A percentile compares a stretch with the other conserved stretches of the same genome.
Evolutionary conservation across 2,888 invertebrate genomes (phyloP).

Genomic region (Heliconius aoede): DNA sequence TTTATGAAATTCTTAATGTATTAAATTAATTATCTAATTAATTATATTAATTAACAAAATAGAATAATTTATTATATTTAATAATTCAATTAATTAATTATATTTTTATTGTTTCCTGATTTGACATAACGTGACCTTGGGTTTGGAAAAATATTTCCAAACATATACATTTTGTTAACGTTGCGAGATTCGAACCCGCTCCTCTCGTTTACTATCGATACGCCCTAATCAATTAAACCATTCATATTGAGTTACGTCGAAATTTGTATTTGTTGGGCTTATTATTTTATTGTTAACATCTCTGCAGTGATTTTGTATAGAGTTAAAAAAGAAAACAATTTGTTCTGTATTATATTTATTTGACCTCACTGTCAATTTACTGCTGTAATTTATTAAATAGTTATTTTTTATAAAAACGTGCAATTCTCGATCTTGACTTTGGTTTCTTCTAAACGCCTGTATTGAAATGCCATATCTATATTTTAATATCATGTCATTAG

Average conservation of each 20-base stretch:
- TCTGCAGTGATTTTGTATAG: neutral
- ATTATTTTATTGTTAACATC: neutral
- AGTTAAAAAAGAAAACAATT: neutral
- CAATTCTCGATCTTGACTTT: constrained; percentile 68
- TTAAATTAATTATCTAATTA: neutral
- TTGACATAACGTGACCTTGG: neutral
- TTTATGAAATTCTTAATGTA: too few species aligned
- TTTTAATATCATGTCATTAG: constrained; percentile 48
- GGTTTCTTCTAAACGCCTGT: constrained; percentile 52
- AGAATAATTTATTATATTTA: neutral
- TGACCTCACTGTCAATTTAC: neutral
- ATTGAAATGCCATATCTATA: constrained; percentile 48
- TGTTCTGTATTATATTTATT: neutral
- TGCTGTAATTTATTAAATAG: neutral
- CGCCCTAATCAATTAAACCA: neutral
- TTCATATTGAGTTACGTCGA: neutral
- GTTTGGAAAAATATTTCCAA: neutral
- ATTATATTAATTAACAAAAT: neutral
- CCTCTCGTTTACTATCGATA: too few species aligned
- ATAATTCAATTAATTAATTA: neutral
- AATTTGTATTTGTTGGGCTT: neutral
- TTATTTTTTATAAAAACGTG: constrained; percentile 55
- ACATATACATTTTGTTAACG: neutral
- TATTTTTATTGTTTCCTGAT: constrained; percentile 8
- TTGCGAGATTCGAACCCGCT: neutral